These are phyloP conservation scores for Mizuhopecten yessoensis DNA, from an alignment of 1,140 invertebrate genomes.

Conservation along the genomic window DNA sequence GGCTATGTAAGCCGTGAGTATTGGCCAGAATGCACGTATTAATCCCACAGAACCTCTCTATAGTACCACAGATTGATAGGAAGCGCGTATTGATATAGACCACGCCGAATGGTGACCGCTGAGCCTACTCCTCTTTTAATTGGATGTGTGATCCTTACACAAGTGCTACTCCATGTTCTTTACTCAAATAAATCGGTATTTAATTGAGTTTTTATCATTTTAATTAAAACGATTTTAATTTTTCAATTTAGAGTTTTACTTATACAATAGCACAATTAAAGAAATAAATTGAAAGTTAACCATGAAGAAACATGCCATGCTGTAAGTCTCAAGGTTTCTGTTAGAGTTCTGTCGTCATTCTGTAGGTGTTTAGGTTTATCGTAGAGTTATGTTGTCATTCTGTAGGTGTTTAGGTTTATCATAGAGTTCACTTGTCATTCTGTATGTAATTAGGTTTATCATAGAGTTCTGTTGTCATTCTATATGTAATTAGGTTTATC, in stretches of 20 bases:
- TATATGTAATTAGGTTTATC: no score
- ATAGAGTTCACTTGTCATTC: no score
- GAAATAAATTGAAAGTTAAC: no score
- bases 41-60: not conserved
- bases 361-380: no score
- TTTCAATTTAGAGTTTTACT: not conserved
- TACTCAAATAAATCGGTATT: conserved; percentile 27
- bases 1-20: not conserved
- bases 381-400: no score
- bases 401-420: no score
- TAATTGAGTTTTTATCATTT: not conserved
- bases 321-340: no score
- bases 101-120: no score
- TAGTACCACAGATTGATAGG: not conserved
- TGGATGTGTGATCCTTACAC: not conserved
- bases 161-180: not conserved
- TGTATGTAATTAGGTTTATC: no score
- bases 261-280: not conserved
- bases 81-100: not conserved
- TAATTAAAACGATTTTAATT: not conserved
- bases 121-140: not conserved
- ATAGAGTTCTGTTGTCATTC: no score
- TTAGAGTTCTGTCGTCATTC: no score
- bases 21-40: not conserved
- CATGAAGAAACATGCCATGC: no score